Conservation (phyloP, 2,888 invertebrate genomes). For the Sipha maydis region DNA sequence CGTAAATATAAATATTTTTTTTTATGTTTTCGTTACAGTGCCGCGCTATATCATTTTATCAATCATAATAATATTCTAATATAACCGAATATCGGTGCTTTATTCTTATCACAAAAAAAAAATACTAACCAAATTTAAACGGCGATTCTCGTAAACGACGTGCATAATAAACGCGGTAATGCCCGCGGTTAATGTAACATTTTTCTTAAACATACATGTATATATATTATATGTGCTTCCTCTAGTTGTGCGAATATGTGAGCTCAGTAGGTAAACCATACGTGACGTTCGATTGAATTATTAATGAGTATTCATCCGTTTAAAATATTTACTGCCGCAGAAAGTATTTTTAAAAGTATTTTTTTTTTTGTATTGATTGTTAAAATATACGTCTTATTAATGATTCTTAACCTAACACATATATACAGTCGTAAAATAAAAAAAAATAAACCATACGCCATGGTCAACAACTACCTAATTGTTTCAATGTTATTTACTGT, state of each 20-base stretch:
- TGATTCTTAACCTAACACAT: not conserved
- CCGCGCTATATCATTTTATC: constrained; percentile 11
- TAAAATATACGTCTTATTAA: not conserved
- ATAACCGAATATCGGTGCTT: not conserved
- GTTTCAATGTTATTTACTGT: too few species aligned
- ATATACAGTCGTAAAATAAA: not conserved
- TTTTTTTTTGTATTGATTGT: not conserved
- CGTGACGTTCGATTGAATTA: constrained; percentile 3
- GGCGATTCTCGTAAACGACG: not conserved
- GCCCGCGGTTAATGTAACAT: not conserved
- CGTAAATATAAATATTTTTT: not conserved
- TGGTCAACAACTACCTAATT: too few species aligned
- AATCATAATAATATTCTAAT: not conserved
- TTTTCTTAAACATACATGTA: not conserved
- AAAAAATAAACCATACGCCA: too few species aligned
- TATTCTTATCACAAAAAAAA: not conserved
- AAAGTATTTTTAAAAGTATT: too few species aligned
- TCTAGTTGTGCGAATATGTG: not conserved
- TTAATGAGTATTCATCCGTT: constrained; percentile 1
- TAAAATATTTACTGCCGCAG: not conserved
- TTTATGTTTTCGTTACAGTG: not conserved
- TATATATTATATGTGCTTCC: too few species aligned
- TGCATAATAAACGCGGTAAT: not conserved
- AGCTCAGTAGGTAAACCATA: not conserved
- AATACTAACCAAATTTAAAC: not conserved